phyloP scores from a whole-genome alignment of 2,888 invertebrate genomes.

The Lissocephala sabroskyi region DNA sequence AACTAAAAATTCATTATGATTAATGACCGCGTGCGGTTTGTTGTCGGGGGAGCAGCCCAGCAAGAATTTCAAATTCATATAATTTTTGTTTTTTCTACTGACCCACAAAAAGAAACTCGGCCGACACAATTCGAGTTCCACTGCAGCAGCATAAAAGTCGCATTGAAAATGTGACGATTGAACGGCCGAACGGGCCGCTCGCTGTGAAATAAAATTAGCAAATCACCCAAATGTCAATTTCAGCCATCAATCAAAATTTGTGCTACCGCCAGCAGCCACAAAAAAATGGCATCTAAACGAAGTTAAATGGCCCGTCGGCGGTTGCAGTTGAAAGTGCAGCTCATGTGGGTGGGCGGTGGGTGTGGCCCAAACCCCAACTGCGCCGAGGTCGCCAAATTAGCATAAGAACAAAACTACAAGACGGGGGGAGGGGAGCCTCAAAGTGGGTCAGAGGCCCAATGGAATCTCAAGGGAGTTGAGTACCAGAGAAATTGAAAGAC shows the following conservation, averaged over 20 bases:
- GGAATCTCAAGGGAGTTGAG: no score
- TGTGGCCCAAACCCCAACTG: no score
- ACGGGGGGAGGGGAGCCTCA: no score
- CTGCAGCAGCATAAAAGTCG: no score
- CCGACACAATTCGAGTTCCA: neutral
- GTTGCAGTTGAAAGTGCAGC: neutral
- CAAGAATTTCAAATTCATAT: no score
- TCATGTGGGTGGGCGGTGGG: slow-evolving; percentile 25
- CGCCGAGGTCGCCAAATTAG: no score
- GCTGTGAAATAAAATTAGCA: slow-evolving; percentile 58
- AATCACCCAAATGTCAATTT: slow-evolving; percentile 63
- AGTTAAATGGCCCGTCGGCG: neutral
- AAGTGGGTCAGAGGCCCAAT: no score
- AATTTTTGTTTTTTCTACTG: slow-evolving; percentile 24
- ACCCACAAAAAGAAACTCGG: slow-evolving; percentile 17
- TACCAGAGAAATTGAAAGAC: no score
- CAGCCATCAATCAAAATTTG: slow-evolving; percentile 60
- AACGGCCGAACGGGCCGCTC: no score
- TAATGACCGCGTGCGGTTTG: slow-evolving; percentile 29
- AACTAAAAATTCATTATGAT: slow-evolving; percentile 53
- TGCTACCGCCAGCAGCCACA: slow-evolving; percentile 42
- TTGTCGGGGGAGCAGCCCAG: slow-evolving; percentile 1
- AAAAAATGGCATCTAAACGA: slow-evolving; percentile 1
- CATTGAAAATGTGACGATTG: no score
- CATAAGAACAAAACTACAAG: no score